Evolutionary conservation across 2,888 invertebrate species (phyloP).

Genomic region (Dynastes maya): DNA sequence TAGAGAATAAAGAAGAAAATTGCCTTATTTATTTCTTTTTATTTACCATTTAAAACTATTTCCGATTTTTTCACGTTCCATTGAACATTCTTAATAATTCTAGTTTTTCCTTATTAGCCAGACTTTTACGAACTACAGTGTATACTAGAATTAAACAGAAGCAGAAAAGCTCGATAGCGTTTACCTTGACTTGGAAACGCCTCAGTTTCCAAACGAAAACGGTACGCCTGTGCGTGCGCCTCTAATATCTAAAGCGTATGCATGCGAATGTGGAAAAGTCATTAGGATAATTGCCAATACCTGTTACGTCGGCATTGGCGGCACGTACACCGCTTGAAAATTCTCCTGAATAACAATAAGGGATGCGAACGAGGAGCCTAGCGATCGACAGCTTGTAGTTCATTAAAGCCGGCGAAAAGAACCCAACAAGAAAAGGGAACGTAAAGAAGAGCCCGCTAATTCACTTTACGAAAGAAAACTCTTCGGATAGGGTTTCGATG

Average conservation of each 20-base stretch:
- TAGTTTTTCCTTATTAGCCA: too few species aligned
- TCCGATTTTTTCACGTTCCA: too few species aligned
- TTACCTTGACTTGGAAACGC: conserved; percentile 37
- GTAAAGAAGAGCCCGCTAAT: not conserved
- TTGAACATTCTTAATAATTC: too few species aligned
- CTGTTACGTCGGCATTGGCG: conserved; percentile 3
- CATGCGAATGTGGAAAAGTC: conserved; percentile 17
- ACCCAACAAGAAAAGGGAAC: not conserved
- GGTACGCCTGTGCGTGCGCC: not conserved
- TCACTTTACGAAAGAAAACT: conserved; percentile 6
- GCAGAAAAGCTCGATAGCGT: not conserved
- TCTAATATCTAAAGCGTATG: not conserved
- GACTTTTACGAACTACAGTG: too few species aligned
- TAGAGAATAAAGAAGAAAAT: too few species aligned
- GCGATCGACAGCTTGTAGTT: not conserved
- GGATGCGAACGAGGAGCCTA: not conserved
- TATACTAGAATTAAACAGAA: too few species aligned
- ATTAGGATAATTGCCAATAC: conserved; percentile 27
- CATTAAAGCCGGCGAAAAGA: not conserved
- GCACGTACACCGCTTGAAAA: conserved; percentile 13
- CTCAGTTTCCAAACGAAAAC: conserved; percentile 30
- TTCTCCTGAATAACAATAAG: conserved; percentile 21
- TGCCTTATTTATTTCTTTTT: too few species aligned
- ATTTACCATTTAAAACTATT: too few species aligned
- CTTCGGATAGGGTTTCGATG: not conserved